These are phyloP conservation scores for Phengaris alcon DNA, from an alignment of 2,888 invertebrate genomes.

Conservation along the genomic window DNA sequence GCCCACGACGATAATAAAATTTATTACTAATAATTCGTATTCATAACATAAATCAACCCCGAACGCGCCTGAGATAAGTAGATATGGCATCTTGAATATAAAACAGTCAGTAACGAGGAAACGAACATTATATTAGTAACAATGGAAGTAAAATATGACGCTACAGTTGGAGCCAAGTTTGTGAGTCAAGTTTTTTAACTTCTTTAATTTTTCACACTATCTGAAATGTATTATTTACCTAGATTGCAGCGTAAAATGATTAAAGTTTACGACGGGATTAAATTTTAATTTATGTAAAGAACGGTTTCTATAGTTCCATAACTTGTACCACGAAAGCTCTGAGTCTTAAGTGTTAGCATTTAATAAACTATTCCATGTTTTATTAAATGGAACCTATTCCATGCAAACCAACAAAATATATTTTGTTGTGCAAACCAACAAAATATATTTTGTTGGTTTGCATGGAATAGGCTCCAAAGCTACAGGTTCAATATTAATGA, in stretches of 20 bases:
- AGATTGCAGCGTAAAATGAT: background rate
- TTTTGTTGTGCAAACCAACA: too few relatives aligned
- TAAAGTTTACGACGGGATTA: background rate
- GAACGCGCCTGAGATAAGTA: constrained; percentile 19
- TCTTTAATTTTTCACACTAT: background rate
- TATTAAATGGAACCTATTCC: too few relatives aligned
- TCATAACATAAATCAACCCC: constrained; percentile 16
- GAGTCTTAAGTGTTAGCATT: too few relatives aligned
- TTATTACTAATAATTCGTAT: constrained; percentile 2
- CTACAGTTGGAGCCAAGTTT: constrained; percentile 5
- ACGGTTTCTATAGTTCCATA: too few relatives aligned
- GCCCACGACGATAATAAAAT: background rate
- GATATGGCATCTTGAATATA: constrained; percentile 23
- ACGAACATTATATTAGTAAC: constrained; percentile 9
- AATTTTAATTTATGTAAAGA: background rate
- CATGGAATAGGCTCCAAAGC: too few relatives aligned
- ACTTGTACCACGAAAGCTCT: too few relatives aligned
- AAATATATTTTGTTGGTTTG: too few relatives aligned
- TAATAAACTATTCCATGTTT: too few relatives aligned
- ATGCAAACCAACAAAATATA: too few relatives aligned
- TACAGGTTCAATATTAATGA: too few relatives aligned
- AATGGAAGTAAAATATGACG: constrained; percentile 3
- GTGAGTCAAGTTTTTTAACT: background rate
- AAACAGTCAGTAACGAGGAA: constrained; percentile 18
- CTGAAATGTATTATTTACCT: background rate